phyloP scores from a whole-genome alignment of 2,113 vertebrate species.

The Eclectus roratus region DNA sequence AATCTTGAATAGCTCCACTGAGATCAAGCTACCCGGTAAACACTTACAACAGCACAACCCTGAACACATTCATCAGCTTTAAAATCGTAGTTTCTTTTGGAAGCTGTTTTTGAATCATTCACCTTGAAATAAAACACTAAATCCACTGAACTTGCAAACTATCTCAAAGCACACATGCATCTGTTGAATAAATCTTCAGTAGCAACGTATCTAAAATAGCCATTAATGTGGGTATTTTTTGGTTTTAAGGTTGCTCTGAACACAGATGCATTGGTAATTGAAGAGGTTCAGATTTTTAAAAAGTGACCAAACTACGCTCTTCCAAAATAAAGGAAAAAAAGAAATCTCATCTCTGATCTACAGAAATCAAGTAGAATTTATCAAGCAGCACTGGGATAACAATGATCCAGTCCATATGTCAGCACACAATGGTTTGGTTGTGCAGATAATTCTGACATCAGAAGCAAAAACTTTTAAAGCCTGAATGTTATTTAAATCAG shows the following conservation, averaged over 20 bases:
- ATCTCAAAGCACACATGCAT: not conserved
- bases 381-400: not conserved
- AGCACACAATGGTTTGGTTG: slow-evolving; percentile 14
- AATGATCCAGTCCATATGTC: not conserved
- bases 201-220: not conserved
- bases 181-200: not conserved
- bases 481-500: slow-evolving; percentile 34
- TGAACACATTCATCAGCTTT: not conserved
- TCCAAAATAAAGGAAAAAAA: not conserved
- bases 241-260: not conserved
- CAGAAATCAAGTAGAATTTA: not conserved
- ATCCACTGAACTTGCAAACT: not conserved
- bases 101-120: not conserved
- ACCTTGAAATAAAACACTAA: not conserved
- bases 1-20: slow-evolving; percentile 1
- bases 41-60: not conserved
- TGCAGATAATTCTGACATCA: slow-evolving; percentile 32
- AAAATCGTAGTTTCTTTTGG: not conserved
- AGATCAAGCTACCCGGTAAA: slow-evolving; percentile 9
- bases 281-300: not conserved
- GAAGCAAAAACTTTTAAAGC: slow-evolving; percentile 28
- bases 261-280: not conserved
- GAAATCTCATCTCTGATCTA: not conserved
- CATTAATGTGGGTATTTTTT: not conserved
- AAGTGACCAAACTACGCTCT: not conserved